phyloP scores from a whole-genome alignment of 2,797 vertebrate species.

The Centroberyx gerrardi region DNA sequence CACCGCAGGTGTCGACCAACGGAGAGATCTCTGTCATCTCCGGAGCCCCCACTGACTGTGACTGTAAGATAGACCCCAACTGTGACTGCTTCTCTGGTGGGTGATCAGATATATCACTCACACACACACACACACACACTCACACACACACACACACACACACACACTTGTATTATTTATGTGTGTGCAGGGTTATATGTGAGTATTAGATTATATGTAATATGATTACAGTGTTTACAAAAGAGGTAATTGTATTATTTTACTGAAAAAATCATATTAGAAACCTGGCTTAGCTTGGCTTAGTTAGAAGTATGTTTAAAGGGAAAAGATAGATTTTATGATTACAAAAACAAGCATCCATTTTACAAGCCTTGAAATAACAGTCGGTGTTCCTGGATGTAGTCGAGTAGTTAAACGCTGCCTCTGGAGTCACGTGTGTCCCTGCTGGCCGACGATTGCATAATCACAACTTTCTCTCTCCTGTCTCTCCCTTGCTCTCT shows the following conservation, averaged over 20 bases:
- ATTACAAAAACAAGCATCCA: no score
- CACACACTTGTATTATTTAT: slow-evolving; percentile 9
- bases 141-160: slow-evolving; percentile 39
- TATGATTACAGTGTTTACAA: slow-evolving; percentile 50
- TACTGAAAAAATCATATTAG: slow-evolving; percentile 18
- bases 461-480: slow-evolving; percentile 37
- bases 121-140: slow-evolving; percentile 41
- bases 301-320: neutral
- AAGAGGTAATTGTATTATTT: slow-evolving; percentile 1
- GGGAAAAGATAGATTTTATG: neutral
- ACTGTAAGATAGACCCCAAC: slow-evolving; percentile 99
- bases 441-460: slow-evolving; percentile 61
- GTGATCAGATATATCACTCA: slow-evolving; percentile 50
- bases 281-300: slow-evolving; percentile 28
- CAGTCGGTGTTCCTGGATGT: slow-evolving; percentile 42
- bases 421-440: slow-evolving; percentile 25
- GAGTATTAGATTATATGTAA: slow-evolving; percentile 60
- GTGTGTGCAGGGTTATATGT: slow-evolving; percentile 49
- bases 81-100: slow-evolving; percentile 98
- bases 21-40: slow-evolving; percentile 95
- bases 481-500: slow-evolving; percentile 21
- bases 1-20: slow-evolving; percentile 89
- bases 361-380: slow-evolving; percentile 27
- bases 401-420: slow-evolving; percentile 47
- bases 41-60: slow-evolving; percentile 94